Evolutionary conservation across 2,888 invertebrate genomes (phyloP).

Genomic region (Acanthosepion pharaonis): DNA sequence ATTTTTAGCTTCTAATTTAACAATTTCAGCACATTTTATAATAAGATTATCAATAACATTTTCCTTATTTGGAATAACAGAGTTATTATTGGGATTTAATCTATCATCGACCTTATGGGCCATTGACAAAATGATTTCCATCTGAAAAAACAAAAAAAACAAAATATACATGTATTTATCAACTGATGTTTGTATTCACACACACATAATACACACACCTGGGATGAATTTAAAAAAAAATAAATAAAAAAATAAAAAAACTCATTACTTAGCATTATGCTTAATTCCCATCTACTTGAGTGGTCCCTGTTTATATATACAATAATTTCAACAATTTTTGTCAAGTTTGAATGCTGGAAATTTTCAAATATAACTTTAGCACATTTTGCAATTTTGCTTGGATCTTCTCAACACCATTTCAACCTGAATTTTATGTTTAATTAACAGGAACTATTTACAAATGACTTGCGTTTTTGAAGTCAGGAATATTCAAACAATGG

Average conservation of each 20-base stretch:
- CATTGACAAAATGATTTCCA: constrained; percentile 90
- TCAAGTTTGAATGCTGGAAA: neutral
- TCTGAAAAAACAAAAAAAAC: constrained; percentile 76
- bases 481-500: too few relatives aligned
- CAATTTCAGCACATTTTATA: constrained; percentile 87
- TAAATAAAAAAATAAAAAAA: too few relatives aligned
- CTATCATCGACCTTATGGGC: constrained; percentile 83
- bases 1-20: constrained; percentile 86
- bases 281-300: neutral
- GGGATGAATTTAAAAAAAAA: too few relatives aligned
- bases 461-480: too few relatives aligned
- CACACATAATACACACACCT: too few relatives aligned
- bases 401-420: too few relatives aligned
- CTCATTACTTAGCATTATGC: neutral
- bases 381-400: too few relatives aligned
- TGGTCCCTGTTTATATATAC: neutral
- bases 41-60: constrained; percentile 86
- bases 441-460: too few relatives aligned
- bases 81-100: constrained; percentile 51
- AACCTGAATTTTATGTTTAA: too few relatives aligned
- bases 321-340: neutral
- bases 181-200: too few relatives aligned
- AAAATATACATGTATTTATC: too few relatives aligned
- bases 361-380: too few relatives aligned
- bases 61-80: constrained; percentile 76